Base-by-base conservation (phyloP, 2,113 vertebrate genomes). In the Rhodinocichla rosea region DNA sequence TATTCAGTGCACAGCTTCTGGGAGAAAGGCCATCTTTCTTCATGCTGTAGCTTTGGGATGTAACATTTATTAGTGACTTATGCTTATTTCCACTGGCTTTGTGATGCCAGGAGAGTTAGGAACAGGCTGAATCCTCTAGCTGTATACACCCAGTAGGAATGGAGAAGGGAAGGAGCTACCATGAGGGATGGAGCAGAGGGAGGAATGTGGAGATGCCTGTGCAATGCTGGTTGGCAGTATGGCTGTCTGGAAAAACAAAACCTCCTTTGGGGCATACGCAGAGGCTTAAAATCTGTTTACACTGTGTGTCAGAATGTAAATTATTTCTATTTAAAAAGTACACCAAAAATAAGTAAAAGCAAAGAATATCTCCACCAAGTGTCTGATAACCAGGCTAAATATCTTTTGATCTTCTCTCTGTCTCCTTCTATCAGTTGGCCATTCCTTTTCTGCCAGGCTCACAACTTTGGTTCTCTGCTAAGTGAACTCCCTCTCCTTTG, bases 21-120 rank as follows among this genome's bases (percentile, higher is more conserved):
- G 93, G 95, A 96, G 94, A 90, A 88, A 92, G 75, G 87, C 96
- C 97, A 97, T 96, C 83, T 91, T 94, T 94, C 88, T 91, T 83
- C 91, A 68, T 53, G 45, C 57, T 44, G 78, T 75, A 96, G 95
- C 75, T 95, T 89, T 94, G 92, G 92, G 92, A 95, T 78, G 76
- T 92, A 95, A 83, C 89, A 83, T 96, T 95, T 95, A 94, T 96
- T 93, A 91, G 95, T 67, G 87, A 88, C 87, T 95, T 92, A 73
- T 49, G 83, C 32, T 73, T 92, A 70, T 79, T 91, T 87, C 63
- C 76, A n/a, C 59, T 67, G 89, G n/a, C 55, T 96, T 89, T 83
- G 60, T 65, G 91, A 90, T 81, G 69, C 56, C 53, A 89, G 49
- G 71, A 92, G 68, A 90, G n/a, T 84, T 45, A 93, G 76, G 32